Evolutionary conservation across 2,888 invertebrate species (phyloP).

Genomic region (Hydrotaea cyrtoneurina): DNA sequence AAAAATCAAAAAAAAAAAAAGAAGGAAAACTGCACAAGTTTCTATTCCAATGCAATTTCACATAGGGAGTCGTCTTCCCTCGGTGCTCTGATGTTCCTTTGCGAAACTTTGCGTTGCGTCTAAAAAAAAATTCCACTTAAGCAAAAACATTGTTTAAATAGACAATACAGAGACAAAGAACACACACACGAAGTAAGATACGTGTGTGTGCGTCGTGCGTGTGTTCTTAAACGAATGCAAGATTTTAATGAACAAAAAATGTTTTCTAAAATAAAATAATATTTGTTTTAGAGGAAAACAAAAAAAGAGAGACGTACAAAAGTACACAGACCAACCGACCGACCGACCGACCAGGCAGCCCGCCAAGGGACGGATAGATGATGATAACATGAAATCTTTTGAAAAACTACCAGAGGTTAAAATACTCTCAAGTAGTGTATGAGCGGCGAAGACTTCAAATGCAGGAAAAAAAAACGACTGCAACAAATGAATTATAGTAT

Average conservation of each 20-base stretch:
- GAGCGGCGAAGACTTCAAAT: constrained; percentile 19
- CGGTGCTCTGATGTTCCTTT: background rate
- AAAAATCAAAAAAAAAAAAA: constrained; percentile 33
- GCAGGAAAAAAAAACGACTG: constrained; percentile 20
- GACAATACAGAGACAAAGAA: background rate
- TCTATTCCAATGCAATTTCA: constrained; percentile 39
- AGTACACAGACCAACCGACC: background rate
- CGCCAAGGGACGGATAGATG: background rate
- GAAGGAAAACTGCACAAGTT: constrained; percentile 26
- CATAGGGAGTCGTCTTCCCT: constrained; percentile 3
- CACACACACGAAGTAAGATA: background rate
- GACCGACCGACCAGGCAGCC: too few species aligned
- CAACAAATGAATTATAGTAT: constrained; percentile 7
- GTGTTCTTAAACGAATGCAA: constrained; percentile 23
- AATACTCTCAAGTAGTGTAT: constrained; percentile 36
- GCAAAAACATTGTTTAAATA: constrained; percentile 47
- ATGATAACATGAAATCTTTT: background rate
- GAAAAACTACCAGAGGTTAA: constrained; percentile 8
- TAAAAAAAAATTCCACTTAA: constrained; percentile 59
- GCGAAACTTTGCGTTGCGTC: constrained; percentile 47
- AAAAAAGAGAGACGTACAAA: background rate
- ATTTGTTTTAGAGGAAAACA: constrained; percentile 27
- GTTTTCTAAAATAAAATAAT: constrained; percentile 46
- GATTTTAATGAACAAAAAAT: constrained; percentile 36
- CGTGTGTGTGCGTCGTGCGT: background rate